Evolutionary conservation across 2,113 vertebrate genomes (phyloP).

Genomic region (Corythoichthys haematopterus): DNA sequence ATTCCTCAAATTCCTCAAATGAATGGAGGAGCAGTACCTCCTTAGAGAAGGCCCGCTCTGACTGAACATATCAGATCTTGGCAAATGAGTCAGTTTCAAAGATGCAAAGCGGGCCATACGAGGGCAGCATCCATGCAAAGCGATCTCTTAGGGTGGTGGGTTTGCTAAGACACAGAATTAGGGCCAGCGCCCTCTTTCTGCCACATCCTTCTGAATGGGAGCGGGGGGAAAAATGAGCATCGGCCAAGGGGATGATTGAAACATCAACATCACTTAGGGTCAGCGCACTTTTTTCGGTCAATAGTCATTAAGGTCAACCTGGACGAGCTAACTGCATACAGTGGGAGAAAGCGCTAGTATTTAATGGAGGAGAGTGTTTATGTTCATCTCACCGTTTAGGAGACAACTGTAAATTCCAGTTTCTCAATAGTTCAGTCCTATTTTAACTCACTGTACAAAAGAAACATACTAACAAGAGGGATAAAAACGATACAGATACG

Average conservation of each 20-base stretch:
- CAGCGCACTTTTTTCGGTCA: slow-evolving; percentile 35
- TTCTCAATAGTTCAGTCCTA: no score
- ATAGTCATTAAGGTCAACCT: slow-evolving; percentile 51
- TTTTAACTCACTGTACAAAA: no score
- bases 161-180: not conserved
- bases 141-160: not conserved
- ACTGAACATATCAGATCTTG: no score
- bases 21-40: no score
- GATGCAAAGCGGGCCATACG: not conserved
- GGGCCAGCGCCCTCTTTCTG: slow-evolving; percentile 4
- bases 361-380: not conserved
- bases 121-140: not conserved
- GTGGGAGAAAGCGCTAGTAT: slow-evolving; percentile 12
- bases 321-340: slow-evolving; percentile 36
- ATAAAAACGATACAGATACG: no score
- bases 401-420: not conserved
- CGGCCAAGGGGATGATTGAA: slow-evolving; percentile 24
- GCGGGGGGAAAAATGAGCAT: not conserved
- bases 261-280: slow-evolving; percentile 26
- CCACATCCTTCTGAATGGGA: not conserved
- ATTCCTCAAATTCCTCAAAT: no score
- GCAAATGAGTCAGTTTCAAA: not conserved
- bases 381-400: not conserved
- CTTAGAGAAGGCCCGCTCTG: no score
- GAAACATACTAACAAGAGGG: no score